Conservation (phyloP, 2,113 vertebrate genomes). For the Odontophorus gujanensis region DNA sequence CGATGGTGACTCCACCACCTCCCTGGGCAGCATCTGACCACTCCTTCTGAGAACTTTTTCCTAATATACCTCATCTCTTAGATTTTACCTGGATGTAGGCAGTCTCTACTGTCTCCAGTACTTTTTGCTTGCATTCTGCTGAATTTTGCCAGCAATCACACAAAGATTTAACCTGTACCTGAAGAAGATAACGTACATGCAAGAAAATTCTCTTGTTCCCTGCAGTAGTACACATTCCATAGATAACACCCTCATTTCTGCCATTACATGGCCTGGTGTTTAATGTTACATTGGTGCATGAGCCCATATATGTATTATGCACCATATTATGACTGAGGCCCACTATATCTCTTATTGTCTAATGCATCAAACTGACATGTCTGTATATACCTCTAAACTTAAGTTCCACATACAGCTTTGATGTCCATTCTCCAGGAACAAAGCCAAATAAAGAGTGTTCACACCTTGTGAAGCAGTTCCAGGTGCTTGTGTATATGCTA, state of each 20-base stretch:
- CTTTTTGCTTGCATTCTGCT: not conserved
- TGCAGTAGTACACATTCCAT: not conserved
- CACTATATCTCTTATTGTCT: fast-evolving
- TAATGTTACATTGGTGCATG: no score
- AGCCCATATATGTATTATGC: fast-evolving
- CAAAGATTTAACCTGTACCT: not conserved
- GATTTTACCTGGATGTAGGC: not conserved
- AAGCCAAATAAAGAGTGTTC: not conserved
- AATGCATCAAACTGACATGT: not conserved
- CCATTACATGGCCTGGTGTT: not conserved
- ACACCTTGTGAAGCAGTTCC: not conserved
- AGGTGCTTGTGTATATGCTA: not conserved
- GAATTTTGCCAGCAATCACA: not conserved
- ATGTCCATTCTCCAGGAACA: not conserved
- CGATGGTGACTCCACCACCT: no score
- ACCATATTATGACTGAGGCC: not conserved
- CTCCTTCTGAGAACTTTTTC: no score
- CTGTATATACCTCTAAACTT: not conserved
- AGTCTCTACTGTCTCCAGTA: not conserved
- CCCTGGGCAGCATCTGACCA: no score
- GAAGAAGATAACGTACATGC: fast-evolving
- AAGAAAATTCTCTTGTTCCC: not conserved
- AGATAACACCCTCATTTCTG: not conserved
- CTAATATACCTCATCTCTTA: no score
- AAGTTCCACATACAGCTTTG: not conserved